A percentile compares a stretch with the other conserved stretches of the same genome.
Evolutionary conservation across 2,888 invertebrate genomes (phyloP).

Genomic region (Drosophila silvestris): DNA sequence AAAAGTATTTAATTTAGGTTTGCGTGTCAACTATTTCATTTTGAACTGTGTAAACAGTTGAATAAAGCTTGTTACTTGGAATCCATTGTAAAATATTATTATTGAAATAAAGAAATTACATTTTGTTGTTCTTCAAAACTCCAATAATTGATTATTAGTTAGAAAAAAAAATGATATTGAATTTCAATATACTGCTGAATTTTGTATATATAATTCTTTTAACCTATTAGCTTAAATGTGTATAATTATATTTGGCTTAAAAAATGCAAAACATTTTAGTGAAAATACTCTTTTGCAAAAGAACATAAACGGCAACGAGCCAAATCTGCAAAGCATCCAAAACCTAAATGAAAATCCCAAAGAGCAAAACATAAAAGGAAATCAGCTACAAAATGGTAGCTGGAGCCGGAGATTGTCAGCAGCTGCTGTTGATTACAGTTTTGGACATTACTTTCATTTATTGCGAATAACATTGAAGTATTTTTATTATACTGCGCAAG

Average conservation of each 20-base stretch:
- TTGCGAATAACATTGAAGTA: conserved; percentile 74
- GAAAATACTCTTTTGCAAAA: not conserved
- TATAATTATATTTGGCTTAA: not conserved
- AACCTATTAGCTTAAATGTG: not conserved
- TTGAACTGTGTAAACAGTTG: conserved; percentile 34
- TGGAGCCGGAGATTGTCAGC: conserved; percentile 51
- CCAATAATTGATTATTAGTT: not conserved
- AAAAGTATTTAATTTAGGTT: no score
- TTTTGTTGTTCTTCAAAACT: not conserved
- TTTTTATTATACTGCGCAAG: conserved; percentile 63
- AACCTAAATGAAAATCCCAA: conserved; percentile 19
- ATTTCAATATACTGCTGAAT: not conserved
- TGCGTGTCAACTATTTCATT: conserved; percentile 10
- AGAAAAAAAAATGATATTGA: not conserved
- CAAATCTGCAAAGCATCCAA: conserved; percentile 43
- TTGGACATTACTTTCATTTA: conserved; percentile 78
- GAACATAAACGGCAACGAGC: conserved; percentile 9
- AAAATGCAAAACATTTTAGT: not conserved
- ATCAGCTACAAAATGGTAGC: conserved; percentile 18
- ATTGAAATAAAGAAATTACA: not conserved
- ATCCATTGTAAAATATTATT: conserved; percentile 36
- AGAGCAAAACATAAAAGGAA: conserved; percentile 14
- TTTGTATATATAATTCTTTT: not conserved
- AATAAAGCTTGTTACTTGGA: conserved; percentile 40
- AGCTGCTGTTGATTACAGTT: conserved; percentile 78